These are phyloP conservation scores for Oxycera nigricornis DNA, from an alignment of 2,888 invertebrate species.

Conservation along the genomic window DNA sequence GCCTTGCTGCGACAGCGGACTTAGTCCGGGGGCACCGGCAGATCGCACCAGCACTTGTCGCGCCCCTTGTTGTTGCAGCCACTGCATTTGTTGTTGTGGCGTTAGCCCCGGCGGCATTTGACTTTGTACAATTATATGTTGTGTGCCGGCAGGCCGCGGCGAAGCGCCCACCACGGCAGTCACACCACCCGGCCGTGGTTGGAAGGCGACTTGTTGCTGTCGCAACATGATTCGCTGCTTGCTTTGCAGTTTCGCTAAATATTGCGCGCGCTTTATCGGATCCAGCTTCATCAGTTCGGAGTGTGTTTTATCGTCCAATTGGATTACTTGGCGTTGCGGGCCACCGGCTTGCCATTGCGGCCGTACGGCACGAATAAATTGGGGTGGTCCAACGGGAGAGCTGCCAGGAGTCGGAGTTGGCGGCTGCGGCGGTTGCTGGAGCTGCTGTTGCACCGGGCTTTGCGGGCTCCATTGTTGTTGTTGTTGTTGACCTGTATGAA, in stretches of 20 bases:
- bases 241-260: constrained; percentile 77
- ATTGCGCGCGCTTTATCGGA: constrained; percentile 79
- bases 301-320: constrained; percentile 82
- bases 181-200: constrained; percentile 58
- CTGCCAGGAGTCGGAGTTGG: constrained; percentile 56
- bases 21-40: constrained; percentile 57
- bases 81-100: constrained; percentile 71
- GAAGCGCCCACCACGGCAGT: constrained; percentile 62
- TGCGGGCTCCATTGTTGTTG: constrained; percentile 57
- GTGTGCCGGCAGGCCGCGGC: constrained; percentile 62
- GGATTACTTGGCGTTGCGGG: constrained; percentile 74
- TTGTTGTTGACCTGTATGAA: constrained; percentile 61
- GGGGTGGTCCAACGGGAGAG: constrained; percentile 35
- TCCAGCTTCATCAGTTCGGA: constrained; percentile 83
- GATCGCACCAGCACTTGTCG: constrained; percentile 67
- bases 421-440: constrained; percentile 65
- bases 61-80: constrained; percentile 73
- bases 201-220: constrained; percentile 64
- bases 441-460: constrained; percentile 59
- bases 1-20: constrained; percentile 55
- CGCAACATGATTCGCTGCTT: constrained; percentile 68
- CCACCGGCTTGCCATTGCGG: constrained; percentile 52
- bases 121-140: constrained; percentile 74
- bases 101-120: constrained; percentile 72
- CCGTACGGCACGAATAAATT: constrained; percentile 52